Conservation (phyloP, 2,113 vertebrate genomes). For the Piprites chloris region DNA sequence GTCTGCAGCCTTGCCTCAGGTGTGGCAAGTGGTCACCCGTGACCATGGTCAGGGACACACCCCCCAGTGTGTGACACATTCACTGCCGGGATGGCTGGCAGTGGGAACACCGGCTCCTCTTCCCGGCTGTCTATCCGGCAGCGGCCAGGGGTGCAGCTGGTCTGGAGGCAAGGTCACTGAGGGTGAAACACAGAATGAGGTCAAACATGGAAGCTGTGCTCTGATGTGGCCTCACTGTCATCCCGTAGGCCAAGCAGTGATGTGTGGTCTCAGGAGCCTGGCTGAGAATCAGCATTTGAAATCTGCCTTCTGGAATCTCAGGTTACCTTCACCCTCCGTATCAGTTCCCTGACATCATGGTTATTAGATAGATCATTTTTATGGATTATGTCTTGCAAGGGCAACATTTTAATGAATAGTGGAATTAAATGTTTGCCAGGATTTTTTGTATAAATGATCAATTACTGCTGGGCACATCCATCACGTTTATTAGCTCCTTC, state of each 20-base stretch:
- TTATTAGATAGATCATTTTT: conserved; percentile 38
- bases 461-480: neutral
- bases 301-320: neutral
- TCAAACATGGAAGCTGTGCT: neutral
- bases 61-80: too few relatives aligned
- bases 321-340: neutral
- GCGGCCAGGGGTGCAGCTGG: neutral
- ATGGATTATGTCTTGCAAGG: conserved; percentile 29
- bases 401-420: conserved; percentile 46
- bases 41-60: accelerated
- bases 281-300: neutral
- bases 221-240: accelerated
- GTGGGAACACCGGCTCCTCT: neutral
- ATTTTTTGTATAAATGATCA: conserved; percentile 25
- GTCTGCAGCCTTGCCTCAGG: neutral
- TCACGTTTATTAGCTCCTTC: conserved; percentile 32
- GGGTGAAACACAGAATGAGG: neutral
- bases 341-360: neutral
- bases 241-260: neutral
- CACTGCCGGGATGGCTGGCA: accelerated
- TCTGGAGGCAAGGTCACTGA: neutral
- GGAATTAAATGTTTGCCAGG: conserved; percentile 53
- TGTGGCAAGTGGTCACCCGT: too few relatives aligned
- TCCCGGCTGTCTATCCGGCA: accelerated
- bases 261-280: neutral